Base-by-base conservation (phyloP, 2,113 vertebrate species). In the Hoplias malabaricus region DNA sequence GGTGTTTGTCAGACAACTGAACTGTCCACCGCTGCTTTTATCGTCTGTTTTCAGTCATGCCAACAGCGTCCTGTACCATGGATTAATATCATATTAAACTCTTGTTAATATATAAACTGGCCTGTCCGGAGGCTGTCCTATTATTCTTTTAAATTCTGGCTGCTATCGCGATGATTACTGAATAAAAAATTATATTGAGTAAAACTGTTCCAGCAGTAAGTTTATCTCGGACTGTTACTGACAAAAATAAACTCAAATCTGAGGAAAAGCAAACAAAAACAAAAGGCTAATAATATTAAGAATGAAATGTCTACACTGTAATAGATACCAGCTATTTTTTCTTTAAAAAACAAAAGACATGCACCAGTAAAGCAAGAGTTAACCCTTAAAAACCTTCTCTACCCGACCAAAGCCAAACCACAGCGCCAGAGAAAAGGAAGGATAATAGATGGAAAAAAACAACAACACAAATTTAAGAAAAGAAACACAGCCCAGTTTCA, bases 191-290 rank as follows among this genome's bases (percentile, higher is more conserved):
- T 89, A 90, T 83, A 91, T 91, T 88, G 93, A 94, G 94, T 96
- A 97, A 94, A 91, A 98, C 98, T 99, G 97, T 95, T 93, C 97
- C 98, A 99, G 98, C 97, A 99, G 98, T 97, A 94, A 95, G 93
- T 95, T 91, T 94, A 94, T 93, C 94, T 94, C 94, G 89, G 92
- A 91, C 92, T 91, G 94, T 95, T 94, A 96, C 93, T 94, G 94
- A 94, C 90, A 91, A 95, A 91, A 89, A 94, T 91, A 95, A 86
- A 89, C 80, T 86, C 91, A 93, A 88, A 95, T 94, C 91, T 89
- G 93, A 92, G 87, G 87, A 86, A 73, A 85, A n/a, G n/a, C n/a
- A n/a, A n/a, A n/a, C n/a, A n/a, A n/a, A n/a, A n/a, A n/a, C n/a
- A n/a, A n/a, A 93, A 95, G 91, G 93, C 92, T 93, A 94, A 90